Base-by-base conservation (phyloP, 2,113 vertebrate species). In the Eclectus roratus region DNA sequence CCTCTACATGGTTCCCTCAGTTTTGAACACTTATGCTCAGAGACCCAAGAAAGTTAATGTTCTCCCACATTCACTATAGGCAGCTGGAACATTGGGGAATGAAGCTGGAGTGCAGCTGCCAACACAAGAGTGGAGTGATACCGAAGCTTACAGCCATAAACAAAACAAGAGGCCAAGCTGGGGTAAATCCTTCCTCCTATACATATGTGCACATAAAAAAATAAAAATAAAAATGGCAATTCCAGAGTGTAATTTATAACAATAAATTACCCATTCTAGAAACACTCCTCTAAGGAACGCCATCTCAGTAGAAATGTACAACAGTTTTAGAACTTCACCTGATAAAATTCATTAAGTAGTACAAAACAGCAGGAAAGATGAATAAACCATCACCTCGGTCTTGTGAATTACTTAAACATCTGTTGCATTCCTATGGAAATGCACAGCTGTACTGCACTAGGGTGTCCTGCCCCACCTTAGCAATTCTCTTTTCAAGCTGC, bases 61-160 rank as follows among this genome's bases (percentile, higher is more conserved):
- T n/a, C 17, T 13, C 46, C 33, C 37, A 43, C 0, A 0, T 39
- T 69, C n/a, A 58, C 11, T 1, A 0, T 0, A 11, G 20, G 49
- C 64, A 89, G 21, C 20, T 53, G 63, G 18, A 73, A 13, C 10
- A 18, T 17, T 4, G 16, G 21, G 47, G 27, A 80, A 16, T 21
- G 9, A 41, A 61, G 78, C 31, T 71, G 35, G n/a, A 84, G 25
- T 11, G 33, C 33, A 50, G 56, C 4, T 13, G 28, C 37, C 10
- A 72, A 46, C 53, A 33, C 35, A 20, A 37, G 39, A 31, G 33
- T 23, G 13, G 12, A 71, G n/a, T 7, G 16, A 78, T n/a, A 17
- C 39, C 6, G 44, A 50, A 37, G 53, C 35, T 46, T 50, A 50
- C 17, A 66, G 31, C 14, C 61, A 58, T 19, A 12, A 76, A 70